Evolutionary conservation across 2,888 invertebrate genomes (phyloP), one percentile per base, ranked within the genome.

Genomic region (Oscheius sp.): DNA sequence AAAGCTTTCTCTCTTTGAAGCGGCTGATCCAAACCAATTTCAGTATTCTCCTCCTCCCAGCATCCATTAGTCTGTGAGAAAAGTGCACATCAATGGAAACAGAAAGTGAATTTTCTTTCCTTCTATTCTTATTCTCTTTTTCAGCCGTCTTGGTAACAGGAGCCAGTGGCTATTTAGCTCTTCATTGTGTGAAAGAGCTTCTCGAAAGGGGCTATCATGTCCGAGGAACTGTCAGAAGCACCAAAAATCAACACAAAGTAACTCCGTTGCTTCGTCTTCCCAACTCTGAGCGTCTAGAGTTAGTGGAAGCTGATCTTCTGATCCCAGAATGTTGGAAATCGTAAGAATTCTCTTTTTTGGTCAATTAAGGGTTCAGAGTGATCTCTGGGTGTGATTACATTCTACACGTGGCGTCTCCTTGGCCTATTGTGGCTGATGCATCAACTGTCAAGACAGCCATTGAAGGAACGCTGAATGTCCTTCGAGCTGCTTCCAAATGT

Each of bases 251-350:
- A 33, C 57, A 68, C 81, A 87, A 75, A 86, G 74, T 75, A 15
- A 69, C 53, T n/a, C 73, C 75, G 2, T 53, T 75, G 1, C 65
- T 71, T 15, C 71, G 67, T 25, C 65, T 75, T 20, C 87, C 88
- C 6, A 87, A 88, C 50, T 87, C 89, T 17, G 81, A 87, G 74
- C 86, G 87, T 61, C 79, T 89, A 2, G 88, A 89, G 71, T 77
- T 89, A 23, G 88, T 89, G 3, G 89, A 89, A 81, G 89, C 89
- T n/a, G 89, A 89, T 76, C 84, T 89, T 33, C 82, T 85, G 33
- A 39, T 67, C n/a, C 85, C 87, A 34, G 88, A 88, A 25, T 83
- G 87, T 6, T 88, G 87, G 87, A 73, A 78, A 50, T 75, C 74
- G 87, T 86, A 48, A 72, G 79, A 37, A 33, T 33, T 3, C 25